These are phyloP conservation scores for Ceryle rudis DNA, from an alignment of 2,797 vertebrate species.

Conservation along the genomic window DNA sequence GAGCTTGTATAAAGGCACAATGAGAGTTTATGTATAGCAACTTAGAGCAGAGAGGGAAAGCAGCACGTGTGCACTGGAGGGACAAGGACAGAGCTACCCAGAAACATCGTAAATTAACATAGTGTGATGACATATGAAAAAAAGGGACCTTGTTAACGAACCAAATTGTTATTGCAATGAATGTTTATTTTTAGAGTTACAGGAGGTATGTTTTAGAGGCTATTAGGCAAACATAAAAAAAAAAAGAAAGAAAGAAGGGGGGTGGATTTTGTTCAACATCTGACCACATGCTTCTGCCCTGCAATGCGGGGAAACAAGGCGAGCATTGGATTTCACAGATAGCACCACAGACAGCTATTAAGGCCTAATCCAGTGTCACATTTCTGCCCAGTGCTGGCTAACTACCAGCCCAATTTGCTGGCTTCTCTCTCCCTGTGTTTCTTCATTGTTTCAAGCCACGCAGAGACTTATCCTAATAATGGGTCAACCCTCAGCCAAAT, in stretches of 20 bases:
- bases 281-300: constrained; percentile 53
- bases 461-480: constrained; percentile 82
- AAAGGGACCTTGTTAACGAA: neutral
- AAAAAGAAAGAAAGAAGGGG: neutral
- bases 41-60: constrained; percentile 28
- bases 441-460: constrained; percentile 82
- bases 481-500: constrained; percentile 83
- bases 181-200: constrained; percentile 24
- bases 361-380: constrained; percentile 78
- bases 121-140: constrained; percentile 19
- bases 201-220: neutral
- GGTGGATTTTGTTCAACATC: constrained; percentile 10
- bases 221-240: neutral
- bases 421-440: constrained; percentile 75
- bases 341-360: constrained; percentile 81
- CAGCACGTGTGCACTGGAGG: neutral
- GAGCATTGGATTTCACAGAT: constrained; percentile 76
- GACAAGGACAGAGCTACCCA: constrained; percentile 43
- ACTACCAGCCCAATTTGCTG: constrained; percentile 81
- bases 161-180: neutral
- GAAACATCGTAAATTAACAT: constrained; percentile 59
- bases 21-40: constrained; percentile 16
- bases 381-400: constrained; percentile 77
- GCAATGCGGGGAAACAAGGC: constrained; percentile 56
- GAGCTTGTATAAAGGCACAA: neutral